Conservation (phyloP, 2,113 vertebrate genomes). For the Dipodomys stephensi region DNA sequence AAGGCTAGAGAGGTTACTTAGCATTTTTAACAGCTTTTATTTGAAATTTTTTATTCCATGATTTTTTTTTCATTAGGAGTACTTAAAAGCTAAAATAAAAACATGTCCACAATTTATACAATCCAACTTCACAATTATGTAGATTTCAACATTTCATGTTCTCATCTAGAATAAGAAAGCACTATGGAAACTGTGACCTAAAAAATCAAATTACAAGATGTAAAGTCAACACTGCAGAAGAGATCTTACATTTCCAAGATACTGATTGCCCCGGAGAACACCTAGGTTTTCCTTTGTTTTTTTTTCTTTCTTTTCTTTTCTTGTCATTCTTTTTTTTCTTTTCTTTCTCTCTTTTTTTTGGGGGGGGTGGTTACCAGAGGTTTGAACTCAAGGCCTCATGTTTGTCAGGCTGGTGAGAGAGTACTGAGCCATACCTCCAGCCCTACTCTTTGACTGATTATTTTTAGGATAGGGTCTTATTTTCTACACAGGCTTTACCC, state of each 20-base stretch:
- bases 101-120: not conserved
- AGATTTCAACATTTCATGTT: conserved; percentile 32
- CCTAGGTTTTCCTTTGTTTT: not conserved
- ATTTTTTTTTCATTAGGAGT: not conserved
- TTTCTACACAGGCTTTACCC: no score
- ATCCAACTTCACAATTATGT: not conserved
- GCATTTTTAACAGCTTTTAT: conserved; percentile 33
- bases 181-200: not conserved
- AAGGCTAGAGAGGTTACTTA: conserved; percentile 1
- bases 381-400: no score
- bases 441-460: no score
- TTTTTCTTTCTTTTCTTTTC: no score
- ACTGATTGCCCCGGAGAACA: not conserved
- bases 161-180: conserved; percentile 17
- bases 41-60: conserved; percentile 11
- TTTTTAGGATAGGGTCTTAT: no score
- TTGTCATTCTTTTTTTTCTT: no score
- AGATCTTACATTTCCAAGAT: conserved; percentile 40
- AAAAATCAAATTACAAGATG: conserved; percentile 11
- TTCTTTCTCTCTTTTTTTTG: no score
- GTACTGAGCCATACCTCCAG: no score
- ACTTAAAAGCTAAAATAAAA: not conserved
- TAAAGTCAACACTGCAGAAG: conserved; percentile 30
- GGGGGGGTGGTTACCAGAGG: no score
- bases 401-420: no score